These are phyloP conservation scores for Neodiprion fabricii DNA, from an alignment of 1,140 invertebrate genomes.

Conservation along the genomic window DNA sequence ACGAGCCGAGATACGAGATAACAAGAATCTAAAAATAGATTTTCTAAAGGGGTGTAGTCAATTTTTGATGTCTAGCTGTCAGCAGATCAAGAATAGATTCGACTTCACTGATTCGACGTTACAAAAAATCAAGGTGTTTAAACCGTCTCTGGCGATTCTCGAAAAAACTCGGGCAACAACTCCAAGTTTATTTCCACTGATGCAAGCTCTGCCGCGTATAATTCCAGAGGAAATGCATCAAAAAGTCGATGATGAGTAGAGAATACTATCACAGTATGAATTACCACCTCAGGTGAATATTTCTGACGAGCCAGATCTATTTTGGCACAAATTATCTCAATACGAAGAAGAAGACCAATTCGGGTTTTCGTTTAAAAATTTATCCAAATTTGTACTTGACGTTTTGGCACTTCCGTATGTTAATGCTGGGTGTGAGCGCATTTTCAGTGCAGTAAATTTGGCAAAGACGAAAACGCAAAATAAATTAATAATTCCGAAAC, in stretches of 20 bases:
- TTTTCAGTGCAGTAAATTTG: constrained; percentile 25
- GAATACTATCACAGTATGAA: constrained; percentile 26
- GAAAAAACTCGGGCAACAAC: constrained; percentile 7
- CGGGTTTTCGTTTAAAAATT: constrained; percentile 26
- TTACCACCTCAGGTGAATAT: constrained; percentile 24
- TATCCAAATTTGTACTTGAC: constrained; percentile 30
- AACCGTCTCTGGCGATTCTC: constrained; percentile 18
- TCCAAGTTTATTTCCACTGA: constrained; percentile 19
- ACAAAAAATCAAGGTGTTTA: constrained; percentile 18
- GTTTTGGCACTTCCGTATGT: constrained; percentile 28
- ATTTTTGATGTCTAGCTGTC: constrained; percentile 21
- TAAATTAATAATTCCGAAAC: constrained; percentile 25
- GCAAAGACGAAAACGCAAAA: constrained; percentile 27
- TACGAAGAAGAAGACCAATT: constrained; percentile 22
- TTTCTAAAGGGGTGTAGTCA: constrained; percentile 21
- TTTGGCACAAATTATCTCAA: constrained; percentile 26
- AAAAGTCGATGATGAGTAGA: constrained; percentile 28
- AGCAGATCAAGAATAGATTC: constrained; percentile 27
- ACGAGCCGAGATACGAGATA: constrained; percentile 24
- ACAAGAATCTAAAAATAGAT: constrained; percentile 27
- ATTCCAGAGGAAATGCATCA: constrained; percentile 8
- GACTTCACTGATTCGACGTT: constrained; percentile 25
- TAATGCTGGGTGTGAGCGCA: constrained; percentile 28
- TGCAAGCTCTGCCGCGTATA: constrained; percentile 27
- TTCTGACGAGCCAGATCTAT: constrained; percentile 21